These are phyloP conservation scores for Atta cephalotes DNA, from an alignment of 1,140 invertebrate genomes.

Conservation along the genomic window DNA sequence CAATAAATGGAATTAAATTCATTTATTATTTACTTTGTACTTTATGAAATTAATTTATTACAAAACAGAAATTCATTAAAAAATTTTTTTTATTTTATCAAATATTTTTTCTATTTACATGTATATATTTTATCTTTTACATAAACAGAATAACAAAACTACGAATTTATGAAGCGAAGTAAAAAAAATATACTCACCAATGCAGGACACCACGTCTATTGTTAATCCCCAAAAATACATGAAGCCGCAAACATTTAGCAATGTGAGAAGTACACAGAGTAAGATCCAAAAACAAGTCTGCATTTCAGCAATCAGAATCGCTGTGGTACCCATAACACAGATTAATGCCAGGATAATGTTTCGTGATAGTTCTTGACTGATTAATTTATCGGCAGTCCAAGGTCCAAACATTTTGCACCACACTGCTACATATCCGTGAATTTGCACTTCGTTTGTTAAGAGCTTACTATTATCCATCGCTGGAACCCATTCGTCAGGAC, in stretches of 20 bases:
- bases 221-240: conserved; percentile 95
- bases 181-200: conserved; percentile 85
- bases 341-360: conserved; percentile 93
- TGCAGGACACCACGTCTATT: conserved; percentile 94
- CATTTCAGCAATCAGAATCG: conserved; percentile 93
- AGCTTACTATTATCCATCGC: conserved; percentile 90
- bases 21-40: not conserved
- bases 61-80: not conserved
- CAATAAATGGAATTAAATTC: not conserved
- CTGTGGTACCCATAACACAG: conserved; percentile 93
- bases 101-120: not conserved
- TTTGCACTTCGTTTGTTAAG: conserved; percentile 86
- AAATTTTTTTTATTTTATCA: not conserved
- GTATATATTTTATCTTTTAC: conserved; percentile 12
- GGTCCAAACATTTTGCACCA: conserved; percentile 91
- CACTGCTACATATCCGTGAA: conserved; percentile 88
- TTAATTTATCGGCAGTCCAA: conserved; percentile 93
- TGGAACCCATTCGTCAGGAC: conserved; percentile 90
- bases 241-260: conserved; percentile 93
- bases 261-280: conserved; percentile 91
- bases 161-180: not conserved
- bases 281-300: conserved; percentile 93
- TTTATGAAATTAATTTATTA: conserved; percentile 3
- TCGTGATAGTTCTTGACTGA: conserved; percentile 91
- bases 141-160: not conserved